Evolutionary conservation across 2,113 vertebrate genomes (phyloP).

Genomic region (Nothobranchius kuhntae): DNA sequence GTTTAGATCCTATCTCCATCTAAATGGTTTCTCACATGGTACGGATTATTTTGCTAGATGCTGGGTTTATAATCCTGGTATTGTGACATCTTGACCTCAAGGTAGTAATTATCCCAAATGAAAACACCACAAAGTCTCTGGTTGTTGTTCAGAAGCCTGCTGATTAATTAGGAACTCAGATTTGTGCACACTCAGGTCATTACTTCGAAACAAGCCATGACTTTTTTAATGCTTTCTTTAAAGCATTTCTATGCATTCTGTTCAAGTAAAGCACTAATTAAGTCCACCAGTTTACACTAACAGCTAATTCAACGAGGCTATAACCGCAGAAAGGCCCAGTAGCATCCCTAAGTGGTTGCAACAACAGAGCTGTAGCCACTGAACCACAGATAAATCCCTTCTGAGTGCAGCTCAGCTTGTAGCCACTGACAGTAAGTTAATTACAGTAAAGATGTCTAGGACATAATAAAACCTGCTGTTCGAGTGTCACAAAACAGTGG

Average conservation of each 20-base stretch:
- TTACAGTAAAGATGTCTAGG: constrained; percentile 3
- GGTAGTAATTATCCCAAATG: not conserved
- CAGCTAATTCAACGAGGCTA: not conserved
- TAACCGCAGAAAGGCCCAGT: not conserved
- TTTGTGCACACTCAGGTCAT: not conserved
- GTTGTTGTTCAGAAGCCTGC: not conserved
- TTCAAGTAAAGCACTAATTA: not conserved
- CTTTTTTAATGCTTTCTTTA: not conserved
- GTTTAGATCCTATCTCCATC: not conserved
- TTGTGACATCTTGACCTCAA: not conserved
- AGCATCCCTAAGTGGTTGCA: not conserved
- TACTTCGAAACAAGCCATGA: not conserved
- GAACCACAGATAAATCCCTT: constrained; percentile 10
- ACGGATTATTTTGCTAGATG: too few relatives aligned
- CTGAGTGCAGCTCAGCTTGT: constrained; percentile 17
- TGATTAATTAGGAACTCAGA: not conserved
- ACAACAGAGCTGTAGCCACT: constrained; percentile 11
- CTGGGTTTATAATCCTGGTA: not conserved
- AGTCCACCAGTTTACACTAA: not conserved
- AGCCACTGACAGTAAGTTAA: constrained; percentile 14
- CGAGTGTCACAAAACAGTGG: not conserved
- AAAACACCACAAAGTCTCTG: not conserved
- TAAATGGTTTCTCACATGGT: not conserved
- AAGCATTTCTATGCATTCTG: not conserved
- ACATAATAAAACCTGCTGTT: not conserved